Evolutionary conservation across 1,140 invertebrate species (phyloP), one percentile per base, ranked within the genome.

Genomic region (Acyrthosiphon pisum): DNA sequence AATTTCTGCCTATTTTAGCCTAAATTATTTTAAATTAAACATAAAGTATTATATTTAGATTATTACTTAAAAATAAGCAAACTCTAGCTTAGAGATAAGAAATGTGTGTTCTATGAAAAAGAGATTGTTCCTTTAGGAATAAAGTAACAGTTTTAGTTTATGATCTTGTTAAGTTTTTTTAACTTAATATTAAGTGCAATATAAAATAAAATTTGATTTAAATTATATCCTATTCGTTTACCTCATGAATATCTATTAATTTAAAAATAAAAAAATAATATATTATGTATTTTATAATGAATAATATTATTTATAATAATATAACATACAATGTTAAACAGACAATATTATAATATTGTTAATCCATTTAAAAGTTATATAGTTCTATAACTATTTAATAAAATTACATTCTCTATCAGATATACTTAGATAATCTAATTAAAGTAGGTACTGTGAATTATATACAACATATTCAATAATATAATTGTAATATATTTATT

Each of bases 101-200:
- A 53, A 86, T 56, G 30, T 83, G 60, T 92, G n/a, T 91, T 91
- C n/a, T 92, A 83, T 48, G 44, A 37, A 83, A 86, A 93, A 56
- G 30, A 93, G 41, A 83, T 83, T 93, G 91, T 93, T 93, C 81
- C 91, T 93, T 56, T 93, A 93, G 46, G 48, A 93, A 93, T 56
- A 93, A 84, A 41, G 23, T 37, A 53, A 53, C 26, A 93, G 41
- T 86, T 93, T 93, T 56, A 53, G 53, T 68, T 68, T 44, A 90
- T n/a, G 35, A 68, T 44, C 89, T 60, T 90, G 53, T 90, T 68
- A 90, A 90, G 89, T 90, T 93, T 93, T 41, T 92, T 86, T 30
- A 92, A 92, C 76, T 92, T 83, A 84, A 92, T 90, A 90, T 84
- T 92, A 93, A 93, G 91, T 93, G 91, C 91, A 93, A 93, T 93